These are phyloP conservation scores for Bombus confusus DNA, from an alignment of 1,140 invertebrate species.

Conservation along the genomic window DNA sequence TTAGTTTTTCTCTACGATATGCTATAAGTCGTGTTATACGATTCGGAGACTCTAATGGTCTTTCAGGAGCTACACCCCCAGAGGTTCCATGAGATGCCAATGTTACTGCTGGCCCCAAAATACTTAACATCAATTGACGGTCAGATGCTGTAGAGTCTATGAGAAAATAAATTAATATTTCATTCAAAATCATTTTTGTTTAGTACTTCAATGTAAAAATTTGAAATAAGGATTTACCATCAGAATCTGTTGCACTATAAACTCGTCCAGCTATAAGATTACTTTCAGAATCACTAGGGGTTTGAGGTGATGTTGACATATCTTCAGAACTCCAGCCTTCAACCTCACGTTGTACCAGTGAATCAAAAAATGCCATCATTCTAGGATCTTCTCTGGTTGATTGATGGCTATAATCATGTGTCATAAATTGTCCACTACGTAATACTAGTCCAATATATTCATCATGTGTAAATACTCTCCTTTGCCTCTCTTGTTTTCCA, in stretches of 20 bases:
- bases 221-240: conserved; percentile 62
- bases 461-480: conserved; percentile 92
- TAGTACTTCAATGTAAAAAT: background rate
- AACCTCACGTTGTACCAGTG: conserved; percentile 94
- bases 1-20: conserved; percentile 77
- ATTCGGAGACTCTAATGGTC: conserved; percentile 76
- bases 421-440: conserved; percentile 89
- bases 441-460: conserved; percentile 93
- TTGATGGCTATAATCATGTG: conserved; percentile 91
- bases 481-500: conserved; percentile 85
- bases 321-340: conserved; percentile 86
- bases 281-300: conserved; percentile 74
- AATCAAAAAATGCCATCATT: conserved; percentile 99
- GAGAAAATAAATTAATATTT: conserved; percentile 12
- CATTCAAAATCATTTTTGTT: background rate
- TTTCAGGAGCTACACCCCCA: conserved; percentile 65
- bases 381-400: conserved; percentile 94
- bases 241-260: conserved; percentile 74
- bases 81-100: conserved; percentile 40
- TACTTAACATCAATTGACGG: conserved; percentile 66
- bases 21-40: conserved; percentile 78
- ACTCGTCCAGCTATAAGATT: conserved; percentile 63
- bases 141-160: conserved; percentile 71
- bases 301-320: conserved; percentile 67
- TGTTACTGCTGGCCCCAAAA: conserved; percentile 66